Evolutionary conservation across 2,113 vertebrate genomes (phyloP), one percentile per base, ranked within the genome.

Genomic region (Orycteropus afer): DNA sequence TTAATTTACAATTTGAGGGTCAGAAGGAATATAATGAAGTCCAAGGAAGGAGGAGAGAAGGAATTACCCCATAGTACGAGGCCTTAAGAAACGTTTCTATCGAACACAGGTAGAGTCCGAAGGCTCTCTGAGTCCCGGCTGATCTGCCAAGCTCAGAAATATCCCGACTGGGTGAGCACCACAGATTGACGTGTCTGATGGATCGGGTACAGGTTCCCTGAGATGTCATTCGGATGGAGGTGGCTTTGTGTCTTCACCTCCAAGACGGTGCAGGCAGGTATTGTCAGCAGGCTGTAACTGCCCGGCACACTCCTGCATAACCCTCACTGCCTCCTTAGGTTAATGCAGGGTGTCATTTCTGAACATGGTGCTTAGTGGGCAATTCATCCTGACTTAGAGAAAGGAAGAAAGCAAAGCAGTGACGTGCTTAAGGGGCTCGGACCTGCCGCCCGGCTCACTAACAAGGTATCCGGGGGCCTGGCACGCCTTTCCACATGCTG

Each of bases 381-480:
- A 92, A 95, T 29, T 32, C 89, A 81, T 9, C 73, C 23, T 51
- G 40, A 88, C 95, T 86, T 93, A 86, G 32, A 93, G 59, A 90
- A 91, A 95, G 32, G 9, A 79, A 91, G 93, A 95, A 95, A 32
- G 8, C 47, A 57, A 55, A 51, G 84, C 51, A 67, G 42, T 23
- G 74, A 76, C 49, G 53, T 49, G 2, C 79, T 78, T 95, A 53
- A 90, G 22, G 25, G 80, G 65, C 25, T 51, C 13, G 49, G 89
- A 82, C 12, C 61, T 40, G 93, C 37, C 86, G 79, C 10, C 49
- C 40, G 23, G 15, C 90, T 97, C 84, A n/a, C 86, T 98, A 97
- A 98, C 87, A 95, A 98, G 97, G 86, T 94, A 49, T 80, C 88
- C 0, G 81, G 96, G 96, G 86, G 71, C 87, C 95, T 65, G 91